Percentiles rank a stretch among this genome's conserved stretches.
Evolutionary conservation across 2,797 vertebrate species (phyloP).

Genomic region (Morelia viridis): DNA sequence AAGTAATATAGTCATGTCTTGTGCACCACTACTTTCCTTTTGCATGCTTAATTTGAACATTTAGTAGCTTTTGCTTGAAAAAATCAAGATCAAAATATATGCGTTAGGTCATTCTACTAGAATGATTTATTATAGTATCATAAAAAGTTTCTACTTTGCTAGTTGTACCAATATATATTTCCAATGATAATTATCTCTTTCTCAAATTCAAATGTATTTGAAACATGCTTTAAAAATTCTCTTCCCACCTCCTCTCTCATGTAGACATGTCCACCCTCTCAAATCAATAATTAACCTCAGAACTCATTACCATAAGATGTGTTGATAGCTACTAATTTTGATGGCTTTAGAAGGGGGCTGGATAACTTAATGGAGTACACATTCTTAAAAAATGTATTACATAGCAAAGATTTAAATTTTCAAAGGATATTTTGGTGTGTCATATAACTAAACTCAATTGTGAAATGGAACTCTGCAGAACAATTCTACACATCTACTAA

Average conservation of each 20-base stretch:
- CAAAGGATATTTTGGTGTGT: neutral
- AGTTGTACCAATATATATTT: too few relatives aligned
- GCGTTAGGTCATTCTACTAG: neutral
- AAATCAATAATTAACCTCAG: neutral
- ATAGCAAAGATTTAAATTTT: neutral
- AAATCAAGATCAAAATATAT: neutral
- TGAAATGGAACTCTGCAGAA: neutral
- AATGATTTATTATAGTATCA: neutral
- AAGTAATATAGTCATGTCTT: neutral
- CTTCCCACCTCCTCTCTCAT: neutral
- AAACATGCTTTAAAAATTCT: neutral
- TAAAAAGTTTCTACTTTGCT: neutral
- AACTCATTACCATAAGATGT: neutral
- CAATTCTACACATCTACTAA: neutral
- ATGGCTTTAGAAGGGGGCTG: neutral
- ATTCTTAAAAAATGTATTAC: neutral
- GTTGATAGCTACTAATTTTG: neutral
- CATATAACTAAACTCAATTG: neutral
- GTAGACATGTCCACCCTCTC: neutral
- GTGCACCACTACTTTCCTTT: neutral
- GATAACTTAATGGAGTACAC: neutral
- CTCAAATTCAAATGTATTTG: neutral
- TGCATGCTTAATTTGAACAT: neutral
- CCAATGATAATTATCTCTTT: too few relatives aligned
- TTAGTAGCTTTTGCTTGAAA: too few relatives aligned